A percentile compares a stretch with the other conserved stretches of the same genome.
These are phyloP conservation scores for Ceraclea dissimilis DNA, from an alignment of 2,888 invertebrate species.

Conservation along the genomic window DNA sequence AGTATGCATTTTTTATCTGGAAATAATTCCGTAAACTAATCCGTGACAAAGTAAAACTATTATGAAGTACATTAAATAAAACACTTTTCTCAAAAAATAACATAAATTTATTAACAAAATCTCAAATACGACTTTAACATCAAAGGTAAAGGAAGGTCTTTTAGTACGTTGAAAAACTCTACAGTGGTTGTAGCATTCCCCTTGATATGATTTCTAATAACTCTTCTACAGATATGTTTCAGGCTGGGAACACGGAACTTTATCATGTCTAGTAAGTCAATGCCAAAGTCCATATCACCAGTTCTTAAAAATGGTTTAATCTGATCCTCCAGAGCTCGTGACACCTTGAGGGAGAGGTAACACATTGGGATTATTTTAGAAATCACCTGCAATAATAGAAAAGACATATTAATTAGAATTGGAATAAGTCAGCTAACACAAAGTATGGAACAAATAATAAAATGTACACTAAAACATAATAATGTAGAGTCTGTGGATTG, in stretches of 20 bases:
- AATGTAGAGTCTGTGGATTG: too few relatives aligned
- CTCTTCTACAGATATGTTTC: constrained; percentile 21
- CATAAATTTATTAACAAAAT: constrained; percentile 11
- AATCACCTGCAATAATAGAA: constrained; percentile 18
- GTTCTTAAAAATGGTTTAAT: constrained; percentile 10
- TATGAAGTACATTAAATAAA: too few relatives aligned
- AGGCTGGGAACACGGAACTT: constrained; percentile 13
- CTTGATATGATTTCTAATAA: constrained; percentile 16
- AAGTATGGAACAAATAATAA: too few relatives aligned
- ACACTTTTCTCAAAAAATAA: neutral
- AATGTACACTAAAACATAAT: too few relatives aligned
- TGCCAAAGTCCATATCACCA: neutral
- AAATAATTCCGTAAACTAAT: too few relatives aligned
- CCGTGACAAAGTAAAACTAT: too few relatives aligned
- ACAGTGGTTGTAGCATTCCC: constrained; percentile 11
- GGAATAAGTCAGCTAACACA: too few relatives aligned
- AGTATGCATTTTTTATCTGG: too few relatives aligned
- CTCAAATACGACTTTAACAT: constrained; percentile 20
- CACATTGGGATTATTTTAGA: constrained; percentile 23
- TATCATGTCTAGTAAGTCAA: constrained; percentile 14
- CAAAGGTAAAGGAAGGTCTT: constrained; percentile 19
- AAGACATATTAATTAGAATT: neutral
- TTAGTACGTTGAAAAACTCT: constrained; percentile 18
- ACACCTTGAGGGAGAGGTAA: constrained; percentile 11
- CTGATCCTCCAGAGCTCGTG: constrained; percentile 14